A percentile compares a stretch with the other conserved stretches of the same genome.
Conservation (phyloP, 1,140 invertebrate species). For the Schmidtea mediterranea region DNA sequence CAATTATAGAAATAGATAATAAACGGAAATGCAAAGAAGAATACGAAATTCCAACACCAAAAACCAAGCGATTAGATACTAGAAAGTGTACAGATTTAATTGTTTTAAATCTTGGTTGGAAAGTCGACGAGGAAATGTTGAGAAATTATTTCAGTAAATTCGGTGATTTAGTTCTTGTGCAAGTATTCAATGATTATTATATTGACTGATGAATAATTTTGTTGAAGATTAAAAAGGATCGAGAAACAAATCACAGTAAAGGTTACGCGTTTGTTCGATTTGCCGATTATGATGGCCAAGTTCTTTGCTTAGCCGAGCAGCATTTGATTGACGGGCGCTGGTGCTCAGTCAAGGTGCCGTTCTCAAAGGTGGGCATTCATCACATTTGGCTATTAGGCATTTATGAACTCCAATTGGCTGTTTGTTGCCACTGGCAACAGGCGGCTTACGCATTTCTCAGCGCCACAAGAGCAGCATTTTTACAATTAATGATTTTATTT, state of each 20-base stretch:
- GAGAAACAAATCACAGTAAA: slow-evolving; percentile 23
- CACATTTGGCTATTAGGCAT: too few species aligned
- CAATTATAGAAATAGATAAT: slow-evolving; percentile 19
- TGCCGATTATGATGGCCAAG: slow-evolving; percentile 25
- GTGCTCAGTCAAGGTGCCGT: slow-evolving; percentile 82
- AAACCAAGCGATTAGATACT: slow-evolving; percentile 36
- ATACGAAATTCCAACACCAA: slow-evolving; percentile 6
- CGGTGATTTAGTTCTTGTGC: slow-evolving; percentile 29
- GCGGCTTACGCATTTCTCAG: too few species aligned
- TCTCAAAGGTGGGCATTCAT: slow-evolving; percentile 13
- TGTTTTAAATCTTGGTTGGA: slow-evolving; percentile 39
- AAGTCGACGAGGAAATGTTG: slow-evolving; percentile 28
- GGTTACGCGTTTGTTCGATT: slow-evolving; percentile 31
- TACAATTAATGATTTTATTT: too few species aligned
- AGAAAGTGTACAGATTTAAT: slow-evolving; percentile 78
- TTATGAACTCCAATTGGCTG: too few species aligned
- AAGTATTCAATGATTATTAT: slow-evolving; percentile 13
- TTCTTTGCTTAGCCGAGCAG: slow-evolving; percentile 19
- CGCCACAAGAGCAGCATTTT: too few species aligned
- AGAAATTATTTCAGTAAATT: slow-evolving; percentile 30
- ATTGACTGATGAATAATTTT: too few species aligned
- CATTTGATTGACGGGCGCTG: slow-evolving; percentile 81
- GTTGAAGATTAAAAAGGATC: slow-evolving; percentile 20
- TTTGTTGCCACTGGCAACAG: too few species aligned
- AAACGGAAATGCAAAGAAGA: slow-evolving; percentile 6